A percentile compares a stretch with the other conserved stretches of the same genome.
Conservation (phyloP, 1,140 invertebrate species). For the Brachionus manjavacas region DNA sequence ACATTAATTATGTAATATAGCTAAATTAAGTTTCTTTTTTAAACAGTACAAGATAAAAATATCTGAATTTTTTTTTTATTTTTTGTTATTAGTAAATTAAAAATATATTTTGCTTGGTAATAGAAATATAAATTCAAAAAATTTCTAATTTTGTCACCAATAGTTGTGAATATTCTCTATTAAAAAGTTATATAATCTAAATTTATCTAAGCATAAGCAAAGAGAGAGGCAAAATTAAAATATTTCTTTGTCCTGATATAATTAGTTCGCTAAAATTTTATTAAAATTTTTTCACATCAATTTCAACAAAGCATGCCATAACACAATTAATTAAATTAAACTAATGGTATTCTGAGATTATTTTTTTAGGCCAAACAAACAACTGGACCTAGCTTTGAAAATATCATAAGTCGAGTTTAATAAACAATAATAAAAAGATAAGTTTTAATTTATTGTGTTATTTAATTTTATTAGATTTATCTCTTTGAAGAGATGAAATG, state of each 20-base stretch:
- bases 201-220: not conserved
- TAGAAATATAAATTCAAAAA: not conserved
- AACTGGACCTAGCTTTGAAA: not conserved
- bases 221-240: not conserved
- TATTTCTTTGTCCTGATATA: not conserved
- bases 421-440: slow-evolving; percentile 25
- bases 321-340: not conserved
- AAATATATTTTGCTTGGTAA: not conserved
- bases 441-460: slow-evolving; percentile 3
- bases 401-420: not conserved
- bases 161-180: no score
- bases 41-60: not conserved
- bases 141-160: not conserved
- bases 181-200: not conserved
- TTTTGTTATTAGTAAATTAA: not conserved
- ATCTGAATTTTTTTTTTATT: not conserved
- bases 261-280: not conserved
- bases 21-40: not conserved
- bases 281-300: not conserved
- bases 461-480: slow-evolving; percentile 10
- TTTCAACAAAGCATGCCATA: not conserved
- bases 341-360: not conserved
- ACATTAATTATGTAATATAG: not conserved
- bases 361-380: not conserved
- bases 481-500: not conserved